Evolutionary conservation across 2,797 vertebrate species (phyloP).

Genomic region (Acipenser ruthenus): DNA sequence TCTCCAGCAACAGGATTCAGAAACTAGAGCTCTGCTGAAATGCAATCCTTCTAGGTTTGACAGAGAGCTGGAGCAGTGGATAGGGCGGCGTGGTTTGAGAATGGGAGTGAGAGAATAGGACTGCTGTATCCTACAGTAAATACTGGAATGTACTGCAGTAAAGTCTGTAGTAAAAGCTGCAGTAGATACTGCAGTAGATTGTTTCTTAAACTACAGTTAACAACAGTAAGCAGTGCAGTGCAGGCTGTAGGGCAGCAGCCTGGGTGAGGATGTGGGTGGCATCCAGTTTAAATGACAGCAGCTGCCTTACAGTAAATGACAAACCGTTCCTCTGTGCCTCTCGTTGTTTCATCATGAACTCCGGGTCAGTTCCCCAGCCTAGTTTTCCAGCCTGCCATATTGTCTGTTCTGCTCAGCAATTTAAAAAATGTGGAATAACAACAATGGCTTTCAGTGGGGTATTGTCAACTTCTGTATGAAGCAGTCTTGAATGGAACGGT

Average conservation of each 20-base stretch:
- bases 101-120: too few relatives aligned
- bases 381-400: constrained; percentile 92
- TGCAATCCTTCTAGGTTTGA: too few relatives aligned
- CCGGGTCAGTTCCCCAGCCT: constrained; percentile 87
- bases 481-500: constrained; percentile 98
- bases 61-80: too few relatives aligned
- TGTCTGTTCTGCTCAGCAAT: constrained; percentile 97
- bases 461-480: constrained; percentile 99
- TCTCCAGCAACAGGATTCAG: too few relatives aligned
- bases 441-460: constrained; percentile 92
- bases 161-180: too few relatives aligned
- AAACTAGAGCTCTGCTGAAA: too few relatives aligned
- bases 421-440: constrained; percentile 99
- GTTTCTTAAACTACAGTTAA: too few relatives aligned
- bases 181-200: too few relatives aligned
- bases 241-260: constrained; percentile 21
- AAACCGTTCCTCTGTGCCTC: constrained; percentile 32
- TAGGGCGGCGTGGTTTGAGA: too few relatives aligned
- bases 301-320: background rate
- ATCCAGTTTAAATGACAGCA: constrained; percentile 13
- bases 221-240: too few relatives aligned
- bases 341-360: constrained; percentile 54
- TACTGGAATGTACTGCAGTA: too few relatives aligned
- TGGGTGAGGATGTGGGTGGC: constrained; percentile 46
- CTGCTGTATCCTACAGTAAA: too few relatives aligned